These are phyloP conservation scores for Chrysemys picta DNA, from an alignment of 2,113 vertebrate genomes.

Conservation along the genomic window DNA sequence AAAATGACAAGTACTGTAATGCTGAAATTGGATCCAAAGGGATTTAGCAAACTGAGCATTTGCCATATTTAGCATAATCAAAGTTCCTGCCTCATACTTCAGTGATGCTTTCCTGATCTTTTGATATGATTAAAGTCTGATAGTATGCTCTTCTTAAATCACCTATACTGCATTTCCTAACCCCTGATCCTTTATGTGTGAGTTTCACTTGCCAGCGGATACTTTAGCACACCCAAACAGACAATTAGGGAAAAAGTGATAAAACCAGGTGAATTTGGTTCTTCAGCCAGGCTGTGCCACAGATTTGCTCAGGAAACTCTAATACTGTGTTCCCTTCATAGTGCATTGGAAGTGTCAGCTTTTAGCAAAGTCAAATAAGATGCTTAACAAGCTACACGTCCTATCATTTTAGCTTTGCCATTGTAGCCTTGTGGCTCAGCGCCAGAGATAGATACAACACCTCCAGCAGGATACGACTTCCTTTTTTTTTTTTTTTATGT, in stretches of 20 bases:
- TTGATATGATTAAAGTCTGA: conserved; percentile 88
- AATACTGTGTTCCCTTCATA: conserved; percentile 38
- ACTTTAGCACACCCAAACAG: not conserved
- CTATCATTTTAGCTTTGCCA: conserved; percentile 64
- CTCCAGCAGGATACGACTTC: not conserved
- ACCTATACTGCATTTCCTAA: conserved; percentile 48
- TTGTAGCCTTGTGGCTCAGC: conserved; percentile 51
- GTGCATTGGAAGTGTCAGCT: conserved; percentile 45
- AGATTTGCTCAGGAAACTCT: conserved; percentile 52
- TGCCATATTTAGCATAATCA: conserved; percentile 89
- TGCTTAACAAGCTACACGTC: conserved; percentile 73
- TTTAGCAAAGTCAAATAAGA: conserved; percentile 73
- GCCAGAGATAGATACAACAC: conserved; percentile 48
- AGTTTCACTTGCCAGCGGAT: not conserved
- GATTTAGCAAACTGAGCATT: conserved; percentile 87
- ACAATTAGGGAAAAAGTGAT: not conserved
- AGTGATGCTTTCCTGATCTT: conserved; percentile 83
- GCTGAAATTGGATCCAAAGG: conserved; percentile 86
- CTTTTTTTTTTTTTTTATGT: not conserved
- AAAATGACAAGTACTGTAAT: conserved; percentile 65
- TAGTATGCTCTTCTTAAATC: conserved; percentile 76
- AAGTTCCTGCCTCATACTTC: conserved; percentile 87
- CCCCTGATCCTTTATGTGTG: conserved; percentile 43
- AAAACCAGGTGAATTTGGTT: conserved; percentile 1
- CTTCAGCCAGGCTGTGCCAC: conserved; percentile 13